Percentiles rank a stretch among this genome's conserved stretches.
phyloP scores from a whole-genome alignment of 2,113 vertebrate genomes.

The Triplophysa siluroides region DNA sequence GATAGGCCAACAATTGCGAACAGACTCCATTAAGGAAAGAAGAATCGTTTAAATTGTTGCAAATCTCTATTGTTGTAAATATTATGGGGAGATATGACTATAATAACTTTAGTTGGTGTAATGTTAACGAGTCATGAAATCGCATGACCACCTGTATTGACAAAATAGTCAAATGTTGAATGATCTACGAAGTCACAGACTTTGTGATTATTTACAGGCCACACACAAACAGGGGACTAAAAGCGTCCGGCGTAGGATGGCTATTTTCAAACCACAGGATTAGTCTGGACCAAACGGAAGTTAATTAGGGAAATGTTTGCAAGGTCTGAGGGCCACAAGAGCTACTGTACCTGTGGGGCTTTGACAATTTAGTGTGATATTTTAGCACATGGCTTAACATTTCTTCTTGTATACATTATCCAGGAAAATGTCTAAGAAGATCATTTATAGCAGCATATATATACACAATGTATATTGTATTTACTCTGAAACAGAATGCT shows the following conservation, averaged over 20 bases:
- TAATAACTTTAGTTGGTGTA: neutral
- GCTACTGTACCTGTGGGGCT: too few species aligned
- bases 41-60: neutral
- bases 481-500: too few species aligned
- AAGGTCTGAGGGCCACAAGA: neutral
- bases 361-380: too few species aligned
- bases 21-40: neutral
- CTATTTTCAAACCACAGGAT: slow-evolving; percentile 23
- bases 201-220: slow-evolving; percentile 11
- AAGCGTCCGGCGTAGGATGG: neutral
- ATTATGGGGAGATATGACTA: neutral
- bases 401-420: too few species aligned
- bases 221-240: slow-evolving; percentile 10
- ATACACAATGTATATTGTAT: too few species aligned
- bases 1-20: neutral
- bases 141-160: neutral
- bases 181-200: slow-evolving; percentile 5
- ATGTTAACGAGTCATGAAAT: neutral
- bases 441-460: too few species aligned
- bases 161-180: neutral
- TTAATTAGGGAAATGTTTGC: neutral
- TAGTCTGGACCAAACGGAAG: slow-evolving; percentile 17
- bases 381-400: too few species aligned
- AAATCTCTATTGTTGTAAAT: neutral
- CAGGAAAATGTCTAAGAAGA: too few species aligned